Evolutionary conservation across 1,140 invertebrate species (phyloP).

Genomic region (Cepaea nemoralis): DNA sequence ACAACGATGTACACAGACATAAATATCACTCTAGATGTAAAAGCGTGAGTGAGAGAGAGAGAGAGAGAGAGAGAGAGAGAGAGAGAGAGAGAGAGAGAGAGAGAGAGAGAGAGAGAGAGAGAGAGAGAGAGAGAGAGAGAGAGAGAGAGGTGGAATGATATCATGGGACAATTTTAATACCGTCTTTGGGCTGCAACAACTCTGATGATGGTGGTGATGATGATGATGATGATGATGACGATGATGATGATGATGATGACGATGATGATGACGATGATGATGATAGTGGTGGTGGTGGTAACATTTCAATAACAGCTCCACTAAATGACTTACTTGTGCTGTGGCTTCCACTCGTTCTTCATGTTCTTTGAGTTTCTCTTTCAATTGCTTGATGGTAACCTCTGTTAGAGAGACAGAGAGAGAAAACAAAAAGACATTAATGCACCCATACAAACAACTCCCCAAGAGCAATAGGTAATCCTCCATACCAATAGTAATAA

Average conservation of each 20-base stretch:
- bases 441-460: too few relatives aligned
- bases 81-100: background rate
- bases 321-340: conserved; percentile 66
- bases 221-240: conserved; percentile 17
- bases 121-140: background rate
- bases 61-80: background rate
- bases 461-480: too few relatives aligned
- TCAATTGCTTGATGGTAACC: conserved; percentile 74
- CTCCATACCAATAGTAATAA: too few relatives aligned
- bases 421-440: too few relatives aligned
- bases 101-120: background rate
- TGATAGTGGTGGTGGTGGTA: background rate
- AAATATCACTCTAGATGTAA: too few relatives aligned
- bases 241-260: conserved; percentile 23
- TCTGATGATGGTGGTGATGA: background rate
- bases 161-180: too few relatives aligned
- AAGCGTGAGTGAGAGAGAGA: background rate
- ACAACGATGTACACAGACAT: too few relatives aligned
- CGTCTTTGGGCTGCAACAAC: too few relatives aligned
- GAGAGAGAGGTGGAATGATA: background rate
- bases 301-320: too few relatives aligned
- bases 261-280: background rate
- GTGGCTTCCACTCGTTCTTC: conserved; percentile 72
- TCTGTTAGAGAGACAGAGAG: too few relatives aligned
- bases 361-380: conserved; percentile 72